Evolutionary conservation across 2,888 invertebrate species (phyloP), one percentile per base, ranked within the genome.

Genomic region (Calameuta filiformis): DNA sequence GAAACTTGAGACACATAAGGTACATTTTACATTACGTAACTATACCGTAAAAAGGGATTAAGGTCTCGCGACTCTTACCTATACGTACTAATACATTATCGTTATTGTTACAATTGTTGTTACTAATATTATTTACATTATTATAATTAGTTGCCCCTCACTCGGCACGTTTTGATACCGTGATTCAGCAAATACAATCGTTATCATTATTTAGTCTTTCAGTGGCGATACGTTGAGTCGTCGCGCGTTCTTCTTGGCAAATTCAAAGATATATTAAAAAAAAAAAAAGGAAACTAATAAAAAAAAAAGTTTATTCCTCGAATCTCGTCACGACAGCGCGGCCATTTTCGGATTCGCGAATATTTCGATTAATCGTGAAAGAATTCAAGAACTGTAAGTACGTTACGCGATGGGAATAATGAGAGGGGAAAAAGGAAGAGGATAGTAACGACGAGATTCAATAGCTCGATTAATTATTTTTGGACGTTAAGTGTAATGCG

Each of bases 1-100:
- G 77, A 73, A 80, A 81, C 77, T 78, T 76, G 80, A 81, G 80
- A 81, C 79, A 33, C 73, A 76, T 56, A 73, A 68, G 76, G 40
- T 68, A 76, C 73, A 76, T 76, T 76, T 75, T 82, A 78, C 69
- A 33, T 80, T 80, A 79, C 77, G 77, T 75, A 75, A 79, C 77
- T 81, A 75, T 71, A 71, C 33, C 11, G 71, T 71, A 71, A 71
- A 71, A 71, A 71, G 71, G 31, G 71, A 31, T 34, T 56, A 71
- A 71, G 71, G 71, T 71, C 71, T 71, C 71, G 71, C 71, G 71
- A 71, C 71, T 71, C 71, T 71, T 34, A 33, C 31, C 31, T 71
- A 71, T 33, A 71, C 71, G 71, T 33, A 71, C 71, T 71, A 71
- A 71, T 56, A 56, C 56, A 75, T 69, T 80, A 73, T 77, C 74